A percentile compares a stretch with the other conserved stretches of the same genome.
Evolutionary conservation across 2,888 invertebrate species (phyloP).

Genomic region (Caprella mutica): DNA sequence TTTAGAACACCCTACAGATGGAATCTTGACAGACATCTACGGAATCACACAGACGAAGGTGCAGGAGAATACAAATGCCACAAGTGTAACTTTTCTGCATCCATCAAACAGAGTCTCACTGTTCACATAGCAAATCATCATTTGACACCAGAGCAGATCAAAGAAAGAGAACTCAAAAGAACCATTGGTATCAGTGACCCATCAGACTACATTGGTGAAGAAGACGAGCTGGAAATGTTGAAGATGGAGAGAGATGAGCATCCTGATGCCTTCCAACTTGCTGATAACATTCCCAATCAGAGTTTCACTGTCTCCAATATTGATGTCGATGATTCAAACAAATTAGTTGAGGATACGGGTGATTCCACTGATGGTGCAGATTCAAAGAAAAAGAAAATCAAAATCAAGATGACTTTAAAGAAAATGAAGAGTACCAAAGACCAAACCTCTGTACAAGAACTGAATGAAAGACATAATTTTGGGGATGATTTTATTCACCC

Average conservation of each 20-base stretch:
- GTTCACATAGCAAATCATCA: constrained; percentile 70
- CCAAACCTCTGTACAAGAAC: constrained; percentile 25
- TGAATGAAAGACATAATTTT: constrained; percentile 34
- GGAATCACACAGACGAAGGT: constrained; percentile 66
- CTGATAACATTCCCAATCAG: constrained; percentile 17
- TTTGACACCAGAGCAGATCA: constrained; percentile 32
- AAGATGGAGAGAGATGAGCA: constrained; percentile 32
- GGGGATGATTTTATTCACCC: constrained; percentile 37
- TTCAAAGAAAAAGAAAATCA: constrained; percentile 33
- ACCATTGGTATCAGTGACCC: constrained; percentile 30
- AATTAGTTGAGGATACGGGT: constrained; percentile 18
- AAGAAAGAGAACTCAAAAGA: constrained; percentile 24
- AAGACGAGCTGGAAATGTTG: constrained; percentile 28
- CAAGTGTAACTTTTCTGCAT: constrained; percentile 79
- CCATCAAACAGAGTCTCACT: constrained; percentile 80
- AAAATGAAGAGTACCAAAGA: constrained; percentile 33
- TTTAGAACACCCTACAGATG: constrained; percentile 81
- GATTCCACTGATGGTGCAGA: constrained; percentile 27
- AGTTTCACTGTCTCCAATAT: constrained; percentile 32
- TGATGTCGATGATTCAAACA: constrained; percentile 26
- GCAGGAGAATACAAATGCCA: constrained; percentile 69
- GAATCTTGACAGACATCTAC: constrained; percentile 86
- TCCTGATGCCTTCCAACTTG: constrained; percentile 24
- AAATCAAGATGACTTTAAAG: constrained; percentile 36
- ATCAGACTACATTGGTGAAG: constrained; percentile 11